A percentile compares a stretch with the other conserved stretches of the same genome.
phyloP scores from a whole-genome alignment of 2,888 invertebrate genomes.

The Lasioglossum calceatum region DNA sequence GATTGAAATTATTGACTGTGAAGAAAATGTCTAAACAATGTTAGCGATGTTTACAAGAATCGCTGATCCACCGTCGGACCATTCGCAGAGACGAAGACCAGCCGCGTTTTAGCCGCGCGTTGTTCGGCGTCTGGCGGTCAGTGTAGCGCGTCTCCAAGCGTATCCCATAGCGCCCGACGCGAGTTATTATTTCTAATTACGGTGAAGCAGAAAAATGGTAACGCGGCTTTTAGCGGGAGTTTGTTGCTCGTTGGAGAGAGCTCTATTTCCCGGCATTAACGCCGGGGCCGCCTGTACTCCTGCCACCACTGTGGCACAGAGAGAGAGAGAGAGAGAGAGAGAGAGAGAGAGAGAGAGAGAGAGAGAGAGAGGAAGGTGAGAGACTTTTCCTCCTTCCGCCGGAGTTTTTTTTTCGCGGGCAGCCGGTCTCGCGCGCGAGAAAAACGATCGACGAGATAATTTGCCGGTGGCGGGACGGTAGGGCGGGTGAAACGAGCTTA shows the following conservation, averaged over 20 bases:
- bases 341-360: neutral
- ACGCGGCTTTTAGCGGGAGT: constrained; percentile 47
- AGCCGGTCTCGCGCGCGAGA: neutral
- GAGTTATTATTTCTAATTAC: constrained; percentile 68
- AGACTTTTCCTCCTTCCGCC: neutral
- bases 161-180: constrained; percentile 22
- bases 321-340: neutral
- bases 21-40: too few relatives aligned
- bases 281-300: neutral
- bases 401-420: neutral
- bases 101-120: neutral
- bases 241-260: constrained; percentile 33
- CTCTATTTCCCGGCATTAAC: constrained; percentile 2
- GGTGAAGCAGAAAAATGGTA: constrained; percentile 57
- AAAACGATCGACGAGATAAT: constrained; percentile 45
- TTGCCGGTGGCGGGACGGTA: neutral
- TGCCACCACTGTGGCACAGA: neutral
- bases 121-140: neutral
- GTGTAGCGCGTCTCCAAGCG: constrained; percentile 1
- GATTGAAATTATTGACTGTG: too few relatives aligned
- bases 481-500: constrained; percentile 25
- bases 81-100: neutral
- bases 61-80: neutral
- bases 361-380: neutral
- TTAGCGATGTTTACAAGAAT: neutral